Evolutionary conservation across 2,888 invertebrate genomes (phyloP).

Genomic region (Calliopum simillimum): DNA sequence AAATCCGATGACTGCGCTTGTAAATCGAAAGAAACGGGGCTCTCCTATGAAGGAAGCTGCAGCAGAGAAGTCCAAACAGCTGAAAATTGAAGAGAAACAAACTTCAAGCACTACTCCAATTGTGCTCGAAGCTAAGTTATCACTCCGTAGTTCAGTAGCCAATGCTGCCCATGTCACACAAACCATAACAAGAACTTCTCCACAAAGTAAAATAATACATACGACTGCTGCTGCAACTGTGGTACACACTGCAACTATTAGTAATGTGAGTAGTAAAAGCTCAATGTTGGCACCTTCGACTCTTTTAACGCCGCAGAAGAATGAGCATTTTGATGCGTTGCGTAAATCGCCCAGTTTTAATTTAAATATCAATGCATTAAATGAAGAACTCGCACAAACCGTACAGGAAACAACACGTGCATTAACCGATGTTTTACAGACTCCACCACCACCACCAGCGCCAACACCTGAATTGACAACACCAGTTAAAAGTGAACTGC

Average conservation of each 20-base stretch:
- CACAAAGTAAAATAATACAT: conserved; percentile 35
- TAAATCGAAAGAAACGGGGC: conserved; percentile 58
- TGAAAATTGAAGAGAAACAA: conserved; percentile 51
- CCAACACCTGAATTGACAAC: conserved; percentile 41
- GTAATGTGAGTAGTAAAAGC: neutral
- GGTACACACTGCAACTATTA: neutral
- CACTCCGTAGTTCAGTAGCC: conserved; percentile 31
- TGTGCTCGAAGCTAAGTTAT: conserved; percentile 46
- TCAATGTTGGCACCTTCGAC: conserved; percentile 18
- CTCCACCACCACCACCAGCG: conserved; percentile 47
- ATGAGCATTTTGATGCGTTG: conserved; percentile 67
- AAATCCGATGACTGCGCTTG: conserved; percentile 42
- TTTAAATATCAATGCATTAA: conserved; percentile 62
- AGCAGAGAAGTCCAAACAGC: conserved; percentile 54
- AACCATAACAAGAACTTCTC: conserved; percentile 27
- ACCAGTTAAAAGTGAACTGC: conserved; percentile 2
- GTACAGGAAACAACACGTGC: conserved; percentile 63
- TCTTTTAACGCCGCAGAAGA: conserved; percentile 40
- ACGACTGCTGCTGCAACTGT: neutral
- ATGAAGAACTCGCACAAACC: conserved; percentile 64
- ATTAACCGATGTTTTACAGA: conserved; percentile 57
- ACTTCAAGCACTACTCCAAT: conserved; percentile 30
- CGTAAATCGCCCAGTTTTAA: conserved; percentile 67
- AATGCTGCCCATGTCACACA: neutral
- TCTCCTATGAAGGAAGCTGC: conserved; percentile 61